Evolutionary conservation across 1,140 invertebrate genomes (phyloP).

Genomic region (Acromyrmex heyeri): DNA sequence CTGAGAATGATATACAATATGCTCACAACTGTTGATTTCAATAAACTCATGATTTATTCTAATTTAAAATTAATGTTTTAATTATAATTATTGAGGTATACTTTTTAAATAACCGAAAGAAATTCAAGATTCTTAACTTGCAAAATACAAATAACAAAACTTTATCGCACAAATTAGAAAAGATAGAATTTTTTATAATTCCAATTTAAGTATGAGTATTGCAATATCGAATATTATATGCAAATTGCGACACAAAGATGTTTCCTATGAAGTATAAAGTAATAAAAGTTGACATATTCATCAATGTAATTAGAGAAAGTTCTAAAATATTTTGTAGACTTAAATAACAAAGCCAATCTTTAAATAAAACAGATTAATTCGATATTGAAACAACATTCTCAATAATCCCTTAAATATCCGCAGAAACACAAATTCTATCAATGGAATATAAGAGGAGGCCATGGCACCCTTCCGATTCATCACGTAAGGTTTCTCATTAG

Average conservation of each 20-base stretch:
- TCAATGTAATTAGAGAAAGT: neutral
- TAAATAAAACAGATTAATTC: neutral
- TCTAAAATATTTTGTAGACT: neutral
- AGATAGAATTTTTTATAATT: neutral
- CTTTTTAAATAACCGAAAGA: neutral
- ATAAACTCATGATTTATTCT: neutral
- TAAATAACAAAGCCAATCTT: neutral
- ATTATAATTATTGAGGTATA: neutral
- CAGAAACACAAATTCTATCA: neutral
- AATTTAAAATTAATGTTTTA: neutral
- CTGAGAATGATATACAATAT: neutral
- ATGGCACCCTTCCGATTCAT: neutral
- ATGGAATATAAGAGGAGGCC: neutral
- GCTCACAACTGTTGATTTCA: neutral
- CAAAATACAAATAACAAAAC: neutral
- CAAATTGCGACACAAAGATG: neutral
- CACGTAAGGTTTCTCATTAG: neutral
- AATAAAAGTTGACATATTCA: neutral
- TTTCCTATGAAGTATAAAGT: neutral
- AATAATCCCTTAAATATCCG: neutral
- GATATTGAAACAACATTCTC: neutral
- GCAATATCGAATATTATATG: neutral
- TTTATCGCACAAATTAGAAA: neutral
- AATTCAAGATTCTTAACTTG: neutral
- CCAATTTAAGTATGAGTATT: neutral